Conservation (phyloP, 2,113 vertebrate genomes). For the Heterotis niloticus region DNA sequence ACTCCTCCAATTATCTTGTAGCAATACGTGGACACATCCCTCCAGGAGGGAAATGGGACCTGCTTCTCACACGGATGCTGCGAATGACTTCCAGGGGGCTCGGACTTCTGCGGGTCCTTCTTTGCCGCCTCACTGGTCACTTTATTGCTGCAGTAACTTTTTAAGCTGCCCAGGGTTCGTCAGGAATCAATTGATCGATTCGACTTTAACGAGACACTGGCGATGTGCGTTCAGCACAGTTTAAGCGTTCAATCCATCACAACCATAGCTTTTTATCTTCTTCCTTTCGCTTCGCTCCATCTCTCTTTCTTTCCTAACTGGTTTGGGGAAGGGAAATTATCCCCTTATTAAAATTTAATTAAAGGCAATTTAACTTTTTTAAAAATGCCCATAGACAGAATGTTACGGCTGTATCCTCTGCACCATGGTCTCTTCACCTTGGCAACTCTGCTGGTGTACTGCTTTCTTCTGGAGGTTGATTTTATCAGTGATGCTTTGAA, state of each 20-base stretch:
- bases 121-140: slow-evolving; percentile 31
- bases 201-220: slow-evolving; percentile 58
- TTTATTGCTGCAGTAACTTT: slow-evolving; percentile 44
- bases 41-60: too few relatives aligned
- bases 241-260: slow-evolving; percentile 65
- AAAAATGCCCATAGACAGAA: slow-evolving; percentile 41
- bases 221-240: slow-evolving; percentile 53
- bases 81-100: background rate
- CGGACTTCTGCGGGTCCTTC: background rate
- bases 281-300: slow-evolving; percentile 38
- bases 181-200: slow-evolving; percentile 61
- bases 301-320: slow-evolving; percentile 48
- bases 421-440: slow-evolving; percentile 20
- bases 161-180: slow-evolving; percentile 47
- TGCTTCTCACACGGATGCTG: background rate
- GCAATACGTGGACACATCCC: too few relatives aligned
- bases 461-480: too few relatives aligned
- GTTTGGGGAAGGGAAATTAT: slow-evolving; percentile 54
- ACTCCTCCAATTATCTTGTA: background rate
- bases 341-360: slow-evolving; percentile 72
- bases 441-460: too few relatives aligned
- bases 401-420: slow-evolving; percentile 44
- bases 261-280: slow-evolving; percentile 33
- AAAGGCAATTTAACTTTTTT: slow-evolving; percentile 57
- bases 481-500: slow-evolving; percentile 15